Percentiles rank a stretch among this genome's conserved stretches.
These are phyloP conservation scores for Pomacea maculata DNA, from an alignment of 1,140 invertebrate species.

Conservation along the genomic window DNA sequence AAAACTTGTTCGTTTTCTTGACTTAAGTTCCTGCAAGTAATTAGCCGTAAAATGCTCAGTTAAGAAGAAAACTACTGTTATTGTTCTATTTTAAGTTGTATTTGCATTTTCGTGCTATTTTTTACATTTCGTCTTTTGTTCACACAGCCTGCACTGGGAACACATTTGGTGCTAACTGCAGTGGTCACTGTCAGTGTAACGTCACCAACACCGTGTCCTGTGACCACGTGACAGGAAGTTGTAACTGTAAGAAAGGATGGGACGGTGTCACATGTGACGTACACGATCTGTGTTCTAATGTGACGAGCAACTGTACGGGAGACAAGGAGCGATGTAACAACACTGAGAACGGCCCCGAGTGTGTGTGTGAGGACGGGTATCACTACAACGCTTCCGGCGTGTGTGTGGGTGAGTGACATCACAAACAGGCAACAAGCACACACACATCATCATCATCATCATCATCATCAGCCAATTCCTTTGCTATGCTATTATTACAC, in stretches of 20 bases:
- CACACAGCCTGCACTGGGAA: not conserved
- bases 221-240: constrained; percentile 21
- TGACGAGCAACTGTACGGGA: no score
- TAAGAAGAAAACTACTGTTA: no score
- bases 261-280: not conserved
- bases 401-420: not conserved
- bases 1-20: no score
- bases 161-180: not conserved
- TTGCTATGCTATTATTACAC: no score
- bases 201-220: constrained; percentile 25
- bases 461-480: no score
- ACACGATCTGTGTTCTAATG: no score
- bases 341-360: not conserved
- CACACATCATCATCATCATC: not conserved
- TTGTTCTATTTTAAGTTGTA: no score
- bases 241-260: constrained; percentile 34
- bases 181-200: constrained; percentile 26
- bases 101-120: no score
- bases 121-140: no score
- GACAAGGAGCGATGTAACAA: not conserved
- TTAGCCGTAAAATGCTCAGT: no score
- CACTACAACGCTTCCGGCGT: not conserved
- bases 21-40: no score
- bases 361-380: constrained; percentile 1
- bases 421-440: no score